phyloP scores from a whole-genome alignment of 2,113 vertebrate genomes.

The Thryonomys swinderianus region DNA sequence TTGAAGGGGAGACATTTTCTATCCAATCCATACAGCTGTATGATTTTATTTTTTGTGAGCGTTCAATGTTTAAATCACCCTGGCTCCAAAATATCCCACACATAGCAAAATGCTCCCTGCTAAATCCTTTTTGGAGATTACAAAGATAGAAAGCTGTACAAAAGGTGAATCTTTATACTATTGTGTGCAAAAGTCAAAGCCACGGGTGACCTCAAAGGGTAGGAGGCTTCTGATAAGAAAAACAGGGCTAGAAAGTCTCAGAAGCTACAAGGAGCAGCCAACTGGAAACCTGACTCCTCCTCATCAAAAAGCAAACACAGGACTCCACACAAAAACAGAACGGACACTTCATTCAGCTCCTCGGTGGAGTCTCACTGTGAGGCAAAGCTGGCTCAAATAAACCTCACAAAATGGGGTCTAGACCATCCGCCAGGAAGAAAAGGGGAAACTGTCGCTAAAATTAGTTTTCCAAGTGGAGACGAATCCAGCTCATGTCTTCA shows the following conservation, averaged over 20 bases:
- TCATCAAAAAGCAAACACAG: conserved; percentile 22
- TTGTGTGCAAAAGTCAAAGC: conserved; percentile 11
- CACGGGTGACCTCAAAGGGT: neutral
- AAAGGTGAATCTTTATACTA: neutral
- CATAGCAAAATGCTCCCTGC: neutral
- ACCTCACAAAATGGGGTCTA: neutral
- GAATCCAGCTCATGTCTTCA: neutral
- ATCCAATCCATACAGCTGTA: neutral
- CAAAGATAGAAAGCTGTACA: neutral
- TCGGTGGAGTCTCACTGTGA: neutral
- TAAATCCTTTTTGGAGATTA: neutral
- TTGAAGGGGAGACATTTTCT: neutral
- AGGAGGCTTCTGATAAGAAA: neutral
- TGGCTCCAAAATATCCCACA: neutral
- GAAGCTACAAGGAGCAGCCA: neutral
- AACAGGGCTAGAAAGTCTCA: neutral
- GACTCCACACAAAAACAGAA: conserved; percentile 1
- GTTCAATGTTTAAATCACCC: neutral
- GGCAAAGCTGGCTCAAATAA: neutral
- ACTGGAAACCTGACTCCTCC: neutral
- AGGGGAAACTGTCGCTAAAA: neutral
- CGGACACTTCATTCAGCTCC: accelerated
- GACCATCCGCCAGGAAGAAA: neutral
- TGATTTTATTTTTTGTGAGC: neutral
- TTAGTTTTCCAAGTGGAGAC: neutral